Conservation (phyloP, 2,888 invertebrate genomes). For the Adelphocoris suturalis region DNA sequence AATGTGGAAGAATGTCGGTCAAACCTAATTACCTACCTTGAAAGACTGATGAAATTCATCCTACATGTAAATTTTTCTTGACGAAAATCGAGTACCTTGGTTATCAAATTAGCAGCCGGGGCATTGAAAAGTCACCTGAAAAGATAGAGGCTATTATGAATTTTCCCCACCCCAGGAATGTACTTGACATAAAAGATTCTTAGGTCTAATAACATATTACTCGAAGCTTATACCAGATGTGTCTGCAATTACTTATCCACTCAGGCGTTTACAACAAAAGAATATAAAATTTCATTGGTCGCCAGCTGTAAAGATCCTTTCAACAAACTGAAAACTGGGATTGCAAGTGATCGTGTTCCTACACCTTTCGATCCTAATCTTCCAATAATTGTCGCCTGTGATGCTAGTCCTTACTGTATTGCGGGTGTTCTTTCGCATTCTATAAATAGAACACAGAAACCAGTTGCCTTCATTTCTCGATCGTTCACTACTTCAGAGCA, state of each 20-base stretch:
- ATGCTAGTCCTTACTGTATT: constrained; percentile 61
- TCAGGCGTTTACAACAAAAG: constrained; percentile 72
- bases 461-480: too few relatives aligned
- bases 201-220: constrained; percentile 45
- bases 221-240: constrained; percentile 33
- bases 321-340: constrained; percentile 74
- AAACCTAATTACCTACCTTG: background rate
- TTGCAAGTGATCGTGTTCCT: constrained; percentile 74
- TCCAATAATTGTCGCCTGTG: constrained; percentile 72
- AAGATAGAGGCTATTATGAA: constrained; percentile 59
- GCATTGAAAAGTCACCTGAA: constrained; percentile 40
- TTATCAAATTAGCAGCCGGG: constrained; percentile 17
- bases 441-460: constrained; percentile 68
- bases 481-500: constrained; percentile 77
- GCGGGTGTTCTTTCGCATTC: constrained; percentile 69
- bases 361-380: constrained; percentile 74
- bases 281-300: constrained; percentile 74
- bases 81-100: constrained; percentile 40
- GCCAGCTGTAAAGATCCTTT: constrained; percentile 68
- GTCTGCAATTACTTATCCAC: constrained; percentile 71
- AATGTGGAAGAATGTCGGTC: background rate
- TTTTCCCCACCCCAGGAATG: constrained; percentile 65
- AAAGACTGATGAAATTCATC: background rate
- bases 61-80: constrained; percentile 37
- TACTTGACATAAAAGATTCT: constrained; percentile 41